phyloP scores from a whole-genome alignment of 2,797 vertebrate genomes.

The Eremophila alpestris region DNA sequence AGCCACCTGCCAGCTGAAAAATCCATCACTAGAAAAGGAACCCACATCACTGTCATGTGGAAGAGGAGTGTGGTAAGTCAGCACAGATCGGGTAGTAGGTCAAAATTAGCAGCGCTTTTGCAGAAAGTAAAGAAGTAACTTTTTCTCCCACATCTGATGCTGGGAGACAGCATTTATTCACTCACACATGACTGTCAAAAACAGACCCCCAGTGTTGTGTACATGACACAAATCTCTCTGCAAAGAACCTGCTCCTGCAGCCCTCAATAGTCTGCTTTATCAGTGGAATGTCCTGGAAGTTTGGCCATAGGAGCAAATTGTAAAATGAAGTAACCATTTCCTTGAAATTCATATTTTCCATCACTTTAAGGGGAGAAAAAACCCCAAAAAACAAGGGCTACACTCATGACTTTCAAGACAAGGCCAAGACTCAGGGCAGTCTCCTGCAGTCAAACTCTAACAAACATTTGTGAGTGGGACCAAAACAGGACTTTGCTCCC shows the following conservation, averaged over 20 bases:
- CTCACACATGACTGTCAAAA: background rate
- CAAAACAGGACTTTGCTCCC: background rate
- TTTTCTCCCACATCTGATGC: background rate
- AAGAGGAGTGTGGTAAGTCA: background rate
- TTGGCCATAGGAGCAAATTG: background rate
- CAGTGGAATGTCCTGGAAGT: background rate
- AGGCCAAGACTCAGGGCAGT: background rate
- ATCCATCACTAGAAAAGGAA: constrained; percentile 4
- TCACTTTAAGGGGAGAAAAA: background rate
- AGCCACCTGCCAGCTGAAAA: constrained; percentile 28
- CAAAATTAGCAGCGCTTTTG: background rate
- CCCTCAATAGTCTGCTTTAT: background rate
- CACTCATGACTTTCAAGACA: background rate
- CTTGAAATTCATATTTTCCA: background rate
- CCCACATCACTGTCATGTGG: background rate
- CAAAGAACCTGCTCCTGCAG: background rate
- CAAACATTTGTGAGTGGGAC: background rate
- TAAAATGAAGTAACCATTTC: background rate
- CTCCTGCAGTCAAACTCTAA: accelerated
- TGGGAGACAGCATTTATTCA: background rate
- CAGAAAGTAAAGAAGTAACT: background rate
- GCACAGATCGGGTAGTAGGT: accelerated
- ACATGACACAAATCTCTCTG: background rate
- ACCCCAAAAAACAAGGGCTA: background rate
- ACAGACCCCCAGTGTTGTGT: background rate